These are phyloP conservation scores for Percopsis omiscomaycus DNA, from an alignment of 2,797 vertebrate genomes.

Conservation along the genomic window DNA sequence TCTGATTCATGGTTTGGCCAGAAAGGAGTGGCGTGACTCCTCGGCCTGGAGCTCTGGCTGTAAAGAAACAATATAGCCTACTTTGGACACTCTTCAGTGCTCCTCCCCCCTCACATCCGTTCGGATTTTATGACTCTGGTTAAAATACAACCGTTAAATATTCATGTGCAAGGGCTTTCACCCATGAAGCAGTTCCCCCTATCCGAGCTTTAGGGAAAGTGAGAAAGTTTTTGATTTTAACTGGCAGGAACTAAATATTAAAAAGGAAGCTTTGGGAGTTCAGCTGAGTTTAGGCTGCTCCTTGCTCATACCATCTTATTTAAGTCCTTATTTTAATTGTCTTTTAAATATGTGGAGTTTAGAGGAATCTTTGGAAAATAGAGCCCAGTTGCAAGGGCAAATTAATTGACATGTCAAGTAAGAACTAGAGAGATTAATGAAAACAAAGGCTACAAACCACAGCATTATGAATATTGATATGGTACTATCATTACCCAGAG, in stretches of 20 bases:
- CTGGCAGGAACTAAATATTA: constrained; percentile 72
- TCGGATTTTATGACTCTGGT: constrained; percentile 74
- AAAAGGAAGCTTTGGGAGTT: constrained; percentile 59
- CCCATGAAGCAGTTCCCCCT: constrained; percentile 64
- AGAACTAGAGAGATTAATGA: constrained; percentile 48
- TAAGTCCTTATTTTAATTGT: constrained; percentile 40
- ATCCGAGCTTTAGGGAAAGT: constrained; percentile 61
- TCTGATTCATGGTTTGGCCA: constrained; percentile 60
- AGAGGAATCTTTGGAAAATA: constrained; percentile 22
- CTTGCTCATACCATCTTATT: constrained; percentile 39
- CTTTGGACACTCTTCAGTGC: constrained; percentile 67
- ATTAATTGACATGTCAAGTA: constrained; percentile 56
- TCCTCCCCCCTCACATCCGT: constrained; percentile 69
- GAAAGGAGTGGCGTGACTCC: constrained; percentile 53
- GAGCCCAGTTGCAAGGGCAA: neutral
- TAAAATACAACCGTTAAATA: constrained; percentile 80
- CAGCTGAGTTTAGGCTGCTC: constrained; percentile 43
- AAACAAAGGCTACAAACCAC: constrained; percentile 46
- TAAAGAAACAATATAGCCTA: constrained; percentile 66
- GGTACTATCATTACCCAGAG: constrained; percentile 44
- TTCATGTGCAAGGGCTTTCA: constrained; percentile 76
- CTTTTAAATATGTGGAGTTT: constrained; percentile 32
- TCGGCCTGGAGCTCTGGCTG: constrained; percentile 55
- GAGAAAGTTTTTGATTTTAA: constrained; percentile 72
- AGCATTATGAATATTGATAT: constrained; percentile 47